Conservation (phyloP, 2,113 vertebrate species). For the Macaca mulatta region DNA sequence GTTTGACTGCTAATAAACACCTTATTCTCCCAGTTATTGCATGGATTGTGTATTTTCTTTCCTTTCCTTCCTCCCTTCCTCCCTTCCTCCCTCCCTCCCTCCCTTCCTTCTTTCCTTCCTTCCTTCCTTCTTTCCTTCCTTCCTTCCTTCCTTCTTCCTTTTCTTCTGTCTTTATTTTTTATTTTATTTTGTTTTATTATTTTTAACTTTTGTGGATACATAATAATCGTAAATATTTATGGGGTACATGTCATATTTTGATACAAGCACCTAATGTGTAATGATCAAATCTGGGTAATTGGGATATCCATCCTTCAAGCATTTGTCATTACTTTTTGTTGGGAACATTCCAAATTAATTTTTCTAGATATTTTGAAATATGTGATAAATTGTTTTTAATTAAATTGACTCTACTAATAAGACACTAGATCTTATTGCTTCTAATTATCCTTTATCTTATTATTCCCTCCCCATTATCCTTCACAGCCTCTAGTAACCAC, state of each 20-base stretch:
- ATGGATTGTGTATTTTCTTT: not conserved
- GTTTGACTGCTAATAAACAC: not conserved
- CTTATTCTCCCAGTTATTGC: not conserved
- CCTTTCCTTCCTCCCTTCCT: not conserved
- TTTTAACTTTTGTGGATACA: not conserved
- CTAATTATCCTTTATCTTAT: not conserved
- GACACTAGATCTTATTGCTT: not conserved
- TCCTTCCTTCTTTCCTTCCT: fast-evolving
- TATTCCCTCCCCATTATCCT: not conserved
- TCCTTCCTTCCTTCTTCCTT: fast-evolving
- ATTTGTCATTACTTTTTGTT: not conserved
- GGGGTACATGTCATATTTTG: not conserved
- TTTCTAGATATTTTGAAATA: not conserved
- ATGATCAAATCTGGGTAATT: not conserved
- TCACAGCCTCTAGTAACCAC: not conserved
- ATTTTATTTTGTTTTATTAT: not conserved
- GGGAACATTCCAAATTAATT: not conserved
- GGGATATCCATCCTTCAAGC: not conserved
- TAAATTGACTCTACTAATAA: not conserved
- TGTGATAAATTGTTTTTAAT: not conserved
- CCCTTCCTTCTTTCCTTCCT: fast-evolving
- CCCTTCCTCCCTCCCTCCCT: fast-evolving
- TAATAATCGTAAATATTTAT: not conserved
- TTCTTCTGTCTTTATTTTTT: not conserved
- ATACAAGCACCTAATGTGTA: not conserved